These are phyloP conservation scores for Gymnothorax javanicus DNA, from an alignment of 2,797 vertebrate genomes.

Conservation along the genomic window DNA sequence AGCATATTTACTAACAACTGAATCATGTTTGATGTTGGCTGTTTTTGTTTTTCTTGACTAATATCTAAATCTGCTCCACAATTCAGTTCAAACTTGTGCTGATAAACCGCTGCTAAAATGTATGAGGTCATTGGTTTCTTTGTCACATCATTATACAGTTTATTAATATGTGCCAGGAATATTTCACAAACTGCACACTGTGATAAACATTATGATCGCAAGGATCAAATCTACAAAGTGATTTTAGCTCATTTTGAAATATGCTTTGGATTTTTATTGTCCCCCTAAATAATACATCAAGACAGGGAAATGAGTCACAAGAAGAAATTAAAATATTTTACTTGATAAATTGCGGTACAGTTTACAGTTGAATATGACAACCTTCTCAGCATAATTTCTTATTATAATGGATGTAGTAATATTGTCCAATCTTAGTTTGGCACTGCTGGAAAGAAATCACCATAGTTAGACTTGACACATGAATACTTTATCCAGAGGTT, in stretches of 20 bases:
- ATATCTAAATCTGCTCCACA: neutral
- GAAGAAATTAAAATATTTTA: neutral
- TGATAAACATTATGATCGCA: neutral
- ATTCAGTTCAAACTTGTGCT: neutral
- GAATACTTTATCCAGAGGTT: neutral
- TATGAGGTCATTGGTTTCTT: neutral
- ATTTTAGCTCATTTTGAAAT: slow-evolving; percentile 13
- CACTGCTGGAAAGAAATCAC: neutral
- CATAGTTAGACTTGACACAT: neutral
- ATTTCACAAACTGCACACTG: neutral
- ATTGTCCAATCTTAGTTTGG: neutral
- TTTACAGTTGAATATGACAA: slow-evolving; percentile 8
- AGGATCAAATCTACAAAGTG: neutral
- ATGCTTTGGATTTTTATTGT: slow-evolving; percentile 9
- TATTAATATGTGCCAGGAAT: slow-evolving; percentile 2
- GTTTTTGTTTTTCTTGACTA: neutral
- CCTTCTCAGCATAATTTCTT: neutral
- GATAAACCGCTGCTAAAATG: neutral
- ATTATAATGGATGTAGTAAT: slow-evolving; percentile 1
- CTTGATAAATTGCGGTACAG: neutral
- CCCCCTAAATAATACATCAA: neutral
- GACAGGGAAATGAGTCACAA: neutral
- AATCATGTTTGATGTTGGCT: neutral
- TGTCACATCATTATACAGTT: slow-evolving; percentile 12
- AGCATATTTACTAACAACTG: too few species aligned